These are phyloP conservation scores for Bostrychus sinensis DNA, from an alignment of 2,113 vertebrate species.

Conservation along the genomic window DNA sequence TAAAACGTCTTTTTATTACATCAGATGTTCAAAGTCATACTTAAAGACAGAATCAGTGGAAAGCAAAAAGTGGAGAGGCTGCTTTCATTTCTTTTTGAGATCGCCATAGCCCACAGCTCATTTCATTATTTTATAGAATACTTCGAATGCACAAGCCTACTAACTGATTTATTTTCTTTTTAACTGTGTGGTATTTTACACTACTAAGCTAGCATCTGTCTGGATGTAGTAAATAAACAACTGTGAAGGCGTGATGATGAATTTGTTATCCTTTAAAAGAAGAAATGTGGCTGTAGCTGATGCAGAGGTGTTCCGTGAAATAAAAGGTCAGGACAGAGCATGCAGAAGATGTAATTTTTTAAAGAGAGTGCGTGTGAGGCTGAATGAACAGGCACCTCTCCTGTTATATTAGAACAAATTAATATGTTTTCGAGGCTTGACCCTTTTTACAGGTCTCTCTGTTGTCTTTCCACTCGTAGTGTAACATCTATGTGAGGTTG, in stretches of 20 bases:
- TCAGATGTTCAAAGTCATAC: not conserved
- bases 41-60: not conserved
- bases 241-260: slow-evolving; percentile 1
- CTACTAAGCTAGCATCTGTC: no score
- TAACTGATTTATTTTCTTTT: not conserved
- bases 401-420: not conserved
- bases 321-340: not conserved
- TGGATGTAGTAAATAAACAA: not conserved
- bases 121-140: not conserved
- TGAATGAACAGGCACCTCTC: not conserved
- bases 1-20: not conserved
- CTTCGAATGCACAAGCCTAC: not conserved
- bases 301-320: not conserved
- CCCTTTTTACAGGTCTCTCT: not conserved
- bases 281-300: not conserved
- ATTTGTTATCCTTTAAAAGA: not conserved
- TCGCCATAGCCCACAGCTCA: no score
- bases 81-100: no score
- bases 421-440: not conserved
- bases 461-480: not conserved
- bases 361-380: not conserved
- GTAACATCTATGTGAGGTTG: slow-evolving; percentile 22
- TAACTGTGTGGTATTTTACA: no score
- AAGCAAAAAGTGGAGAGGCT: not conserved
- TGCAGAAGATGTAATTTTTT: not conserved